Base-by-base conservation (phyloP, 2,888 invertebrate genomes). In the Tenthredo distinguenda region DNA sequence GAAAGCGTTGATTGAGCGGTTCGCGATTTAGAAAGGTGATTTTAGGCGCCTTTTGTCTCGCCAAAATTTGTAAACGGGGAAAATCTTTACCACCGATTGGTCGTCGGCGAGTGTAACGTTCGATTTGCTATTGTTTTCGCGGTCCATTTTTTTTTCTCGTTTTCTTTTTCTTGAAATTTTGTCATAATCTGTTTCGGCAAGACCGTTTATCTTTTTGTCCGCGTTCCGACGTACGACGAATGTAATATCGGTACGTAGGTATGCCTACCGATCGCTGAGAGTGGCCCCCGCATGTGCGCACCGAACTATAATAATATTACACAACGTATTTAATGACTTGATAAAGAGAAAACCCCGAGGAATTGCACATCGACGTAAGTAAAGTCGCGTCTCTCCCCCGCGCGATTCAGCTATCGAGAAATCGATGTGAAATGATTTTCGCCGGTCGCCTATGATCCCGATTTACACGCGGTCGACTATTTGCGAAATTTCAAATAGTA, bases 291-390 rank as follows among this genome's bases (percentile, higher is more conserved):
- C 40, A 62, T 62, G 81, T 40, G 81, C 31, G 62, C 81, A 40
- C 62, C 40, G 21, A 40, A 81, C 58, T 62, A 77, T 62, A 62
- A 81, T 40, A 40, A 81, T 40, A 58, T 81, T 81, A n/a, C 81
- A 58, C 21, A 81, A 81, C 4, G 10, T 21, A 58, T 81, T 62
- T 81, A 81, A 81, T 81, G 81, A 81, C 81, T 81, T 50, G 81
- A 81, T 62, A 81, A 81, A 81, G 81, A 81, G 81, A 81, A 81
- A 81, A 81, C 62, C 62, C 81, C 21, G 37, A 50, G 58, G 58
- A 81, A 81, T 81, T 81, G 81, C 81, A 81, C 81, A 81, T 62
- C 62, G 81, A 81, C 21, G 81, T 81, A 62, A 81, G 37, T 81
- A 15, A 43, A 21, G 26, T 40, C 7, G 74, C 74, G 43, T 26